Conservation (phyloP, 2,113 vertebrate genomes). For the Protomyctophum bolini region DNA sequence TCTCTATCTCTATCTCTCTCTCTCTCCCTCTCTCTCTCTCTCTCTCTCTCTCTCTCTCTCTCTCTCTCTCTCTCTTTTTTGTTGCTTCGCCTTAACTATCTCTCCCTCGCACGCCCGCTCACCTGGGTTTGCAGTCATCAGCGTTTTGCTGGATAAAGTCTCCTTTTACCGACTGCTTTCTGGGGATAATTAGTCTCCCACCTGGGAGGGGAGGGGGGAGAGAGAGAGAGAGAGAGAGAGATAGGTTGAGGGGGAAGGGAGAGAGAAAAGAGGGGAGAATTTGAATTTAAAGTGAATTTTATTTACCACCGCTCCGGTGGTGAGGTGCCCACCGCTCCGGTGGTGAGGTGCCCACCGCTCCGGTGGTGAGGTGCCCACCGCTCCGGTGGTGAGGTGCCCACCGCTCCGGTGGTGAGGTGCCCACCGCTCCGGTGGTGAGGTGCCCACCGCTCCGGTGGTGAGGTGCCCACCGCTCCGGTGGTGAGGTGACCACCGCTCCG, state of each 20-base stretch:
- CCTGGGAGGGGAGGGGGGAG: slow-evolving; percentile 48
- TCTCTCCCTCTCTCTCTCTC: neutral
- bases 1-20: slow-evolving; percentile 56
- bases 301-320: no score
- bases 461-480: no score
- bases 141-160: slow-evolving; percentile 67
- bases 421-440: no score
- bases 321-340: no score
- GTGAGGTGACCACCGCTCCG: no score
- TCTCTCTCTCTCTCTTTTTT: slow-evolving; percentile 43
- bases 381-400: no score
- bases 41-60: neutral
- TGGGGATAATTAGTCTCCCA: slow-evolving; percentile 67
- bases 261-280: neutral
- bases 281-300: no score
- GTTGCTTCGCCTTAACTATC: slow-evolving; percentile 52
- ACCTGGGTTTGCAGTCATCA: slow-evolving; percentile 64
- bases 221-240: neutral
- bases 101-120: slow-evolving; percentile 39
- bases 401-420: no score
- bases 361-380: no score
- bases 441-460: no score
- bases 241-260: neutral
- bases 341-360: no score
- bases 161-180: slow-evolving; percentile 56